Conservation (phyloP, 2,888 invertebrate genomes). For the Lepidocyrtoides sp. region DNA sequence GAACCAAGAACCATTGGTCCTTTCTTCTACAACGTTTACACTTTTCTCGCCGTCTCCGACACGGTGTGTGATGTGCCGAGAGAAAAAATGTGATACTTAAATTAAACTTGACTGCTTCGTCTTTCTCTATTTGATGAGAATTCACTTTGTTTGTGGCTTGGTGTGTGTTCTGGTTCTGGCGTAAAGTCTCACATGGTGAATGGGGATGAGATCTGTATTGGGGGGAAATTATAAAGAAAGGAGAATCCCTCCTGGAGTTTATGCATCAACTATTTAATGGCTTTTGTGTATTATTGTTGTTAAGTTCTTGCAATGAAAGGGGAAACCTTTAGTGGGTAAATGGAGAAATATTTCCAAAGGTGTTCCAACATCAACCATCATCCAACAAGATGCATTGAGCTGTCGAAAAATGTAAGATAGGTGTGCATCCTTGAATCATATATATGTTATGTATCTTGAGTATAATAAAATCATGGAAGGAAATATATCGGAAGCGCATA, state of each 20-base stretch:
- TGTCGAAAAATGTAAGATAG: not conserved
- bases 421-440: not conserved
- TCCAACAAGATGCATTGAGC: not conserved
- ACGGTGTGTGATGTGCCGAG: not conserved
- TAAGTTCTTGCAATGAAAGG: conserved; percentile 45
- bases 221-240: conserved; percentile 1
- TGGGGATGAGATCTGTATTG: conserved; percentile 4
- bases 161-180: not conserved
- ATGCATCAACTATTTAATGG: conserved; percentile 55
- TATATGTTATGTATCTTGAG: too few relatives aligned
- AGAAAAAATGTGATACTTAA: conserved; percentile 32
- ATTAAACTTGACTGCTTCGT: conserved; percentile 53
- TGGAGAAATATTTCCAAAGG: conserved; percentile 8
- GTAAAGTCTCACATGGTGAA: conserved; percentile 37
- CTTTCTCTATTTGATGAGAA: conserved; percentile 21
- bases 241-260: conserved; percentile 29
- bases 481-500: not conserved
- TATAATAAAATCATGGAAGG: too few relatives aligned
- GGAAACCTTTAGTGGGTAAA: not conserved
- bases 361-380: not conserved
- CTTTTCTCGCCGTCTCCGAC: not conserved
- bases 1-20: not conserved
- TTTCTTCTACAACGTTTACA: not conserved
- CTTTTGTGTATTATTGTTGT: conserved; percentile 40
- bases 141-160: conserved; percentile 52